Evolutionary conservation across 35 echinoderm and acorn worm genomes (phyloP).

Genomic region (Strongylocentrotus purpuratus): DNA sequence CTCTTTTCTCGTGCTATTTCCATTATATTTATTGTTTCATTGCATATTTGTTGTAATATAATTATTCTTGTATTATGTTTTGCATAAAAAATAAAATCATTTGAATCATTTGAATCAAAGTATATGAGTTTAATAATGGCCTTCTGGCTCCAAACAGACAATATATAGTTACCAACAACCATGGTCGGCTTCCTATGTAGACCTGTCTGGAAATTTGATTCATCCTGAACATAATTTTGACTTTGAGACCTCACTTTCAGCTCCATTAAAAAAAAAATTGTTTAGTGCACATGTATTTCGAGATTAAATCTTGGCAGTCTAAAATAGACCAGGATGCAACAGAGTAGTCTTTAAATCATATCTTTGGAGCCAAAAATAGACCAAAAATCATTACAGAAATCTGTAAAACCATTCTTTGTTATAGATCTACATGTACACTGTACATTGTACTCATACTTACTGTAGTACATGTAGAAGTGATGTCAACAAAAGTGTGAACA

Average conservation of each 20-base stretch:
- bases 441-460: not conserved
- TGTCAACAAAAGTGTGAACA: not conserved
- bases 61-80: too few relatives aligned
- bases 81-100: too few relatives aligned
- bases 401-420: too few relatives aligned
- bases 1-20: too few relatives aligned
- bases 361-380: not conserved
- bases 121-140: too few relatives aligned
- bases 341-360: not conserved
- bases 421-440: not conserved
- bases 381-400: not conserved
- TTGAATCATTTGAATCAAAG: too few relatives aligned
- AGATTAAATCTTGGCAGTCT: not conserved
- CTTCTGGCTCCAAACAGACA: not conserved
- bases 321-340: not conserved
- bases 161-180: not conserved
- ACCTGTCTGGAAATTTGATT: conserved; percentile 10
- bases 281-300: not conserved
- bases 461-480: not conserved
- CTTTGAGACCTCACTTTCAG: too few relatives aligned
- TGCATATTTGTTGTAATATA: too few relatives aligned
- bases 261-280: too few relatives aligned
- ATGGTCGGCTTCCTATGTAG: not conserved
- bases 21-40: too few relatives aligned
- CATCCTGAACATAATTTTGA: not conserved